Base-by-base conservation (phyloP, 2,797 vertebrate genomes). In the Acomys russatus region DNA sequence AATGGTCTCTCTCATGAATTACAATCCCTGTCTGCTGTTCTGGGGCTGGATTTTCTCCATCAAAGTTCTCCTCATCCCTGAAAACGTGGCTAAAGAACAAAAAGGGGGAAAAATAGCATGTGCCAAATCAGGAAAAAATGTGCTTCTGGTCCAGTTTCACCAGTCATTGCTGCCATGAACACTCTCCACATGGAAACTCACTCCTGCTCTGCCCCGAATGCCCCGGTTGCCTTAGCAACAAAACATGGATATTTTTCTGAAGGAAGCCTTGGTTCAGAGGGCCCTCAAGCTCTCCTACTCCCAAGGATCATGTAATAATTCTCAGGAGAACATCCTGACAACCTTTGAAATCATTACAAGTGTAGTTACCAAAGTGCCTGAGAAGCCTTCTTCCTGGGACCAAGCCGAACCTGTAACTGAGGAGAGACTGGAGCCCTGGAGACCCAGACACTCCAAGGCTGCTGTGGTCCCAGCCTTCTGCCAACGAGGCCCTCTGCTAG, bases 201-300 rank as follows among this genome's bases (percentile, higher is more conserved):
- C 76, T 97, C 92, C 82, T 94, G 3, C 92, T 90, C 96, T 95
- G 93, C 83, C 91, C 95, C 33, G 71, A 93, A 97, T 92, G 71
- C 64, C 96, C 88, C 93, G 91, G 94, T 98, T 98, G 94, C 90
- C 97, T 95, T 94, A 97, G 98, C 96, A 98, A 98, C 96, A 97
- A 98, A 98, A 97, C 28, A 95, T 17, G 61, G 97, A 83, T 95
- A 33, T 95, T 97, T 92, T 92, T 95, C 79, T 84, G 61, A 89
- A 70, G 63, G 73, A 88, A 96, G 35, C 79, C 64, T 96, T 94
- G 85, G 73, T 90, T 87, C 44, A 68, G 71, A 92, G 78, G 51
- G 73, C 91, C 80, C 80, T 94, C 82, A 63, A 49, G 35, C 28
- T 94, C n/a, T 94, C 38, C 23, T 51, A 56, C 44, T 66, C 15